Evolutionary conservation across 2,888 invertebrate genomes (phyloP).

Genomic region (Tachina fera): DNA sequence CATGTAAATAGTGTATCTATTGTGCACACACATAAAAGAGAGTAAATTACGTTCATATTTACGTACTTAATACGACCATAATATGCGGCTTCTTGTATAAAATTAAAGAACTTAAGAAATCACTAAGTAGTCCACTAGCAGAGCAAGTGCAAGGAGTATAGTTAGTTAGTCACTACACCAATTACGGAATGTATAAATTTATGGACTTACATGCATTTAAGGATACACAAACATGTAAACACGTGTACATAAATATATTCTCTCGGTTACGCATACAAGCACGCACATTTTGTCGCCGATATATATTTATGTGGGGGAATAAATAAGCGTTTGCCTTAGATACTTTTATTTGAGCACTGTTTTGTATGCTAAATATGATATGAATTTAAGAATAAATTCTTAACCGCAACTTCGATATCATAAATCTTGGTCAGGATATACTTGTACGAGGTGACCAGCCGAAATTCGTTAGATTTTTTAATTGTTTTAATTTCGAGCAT

Average conservation of each 20-base stretch:
- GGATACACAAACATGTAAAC: not conserved
- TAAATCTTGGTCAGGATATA: too few relatives aligned
- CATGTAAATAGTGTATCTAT: slow-evolving; percentile 56
- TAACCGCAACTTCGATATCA: too few relatives aligned
- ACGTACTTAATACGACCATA: not conserved
- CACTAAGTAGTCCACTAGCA: slow-evolving; percentile 31
- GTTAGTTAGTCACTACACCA: not conserved
- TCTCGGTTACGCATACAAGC: not conserved
- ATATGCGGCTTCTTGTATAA: not conserved
- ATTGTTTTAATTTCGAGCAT: too few relatives aligned
- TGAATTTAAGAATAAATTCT: too few relatives aligned
- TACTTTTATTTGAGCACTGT: too few relatives aligned
- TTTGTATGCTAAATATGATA: too few relatives aligned
- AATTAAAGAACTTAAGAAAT: slow-evolving; percentile 37
- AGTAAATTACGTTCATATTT: slow-evolving; percentile 11
- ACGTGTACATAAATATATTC: not conserved
- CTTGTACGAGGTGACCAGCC: too few relatives aligned
- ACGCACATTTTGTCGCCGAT: too few relatives aligned
- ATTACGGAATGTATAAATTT: slow-evolving; percentile 6
- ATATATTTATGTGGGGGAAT: too few relatives aligned
- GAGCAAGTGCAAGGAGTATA: slow-evolving; percentile 5
- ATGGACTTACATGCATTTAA: not conserved
- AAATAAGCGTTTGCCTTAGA: too few relatives aligned
- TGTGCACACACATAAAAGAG: not conserved
- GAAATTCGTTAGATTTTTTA: too few relatives aligned